Conservation (phyloP, 2,113 vertebrate genomes). For the Sclerurus mexicanus region DNA sequence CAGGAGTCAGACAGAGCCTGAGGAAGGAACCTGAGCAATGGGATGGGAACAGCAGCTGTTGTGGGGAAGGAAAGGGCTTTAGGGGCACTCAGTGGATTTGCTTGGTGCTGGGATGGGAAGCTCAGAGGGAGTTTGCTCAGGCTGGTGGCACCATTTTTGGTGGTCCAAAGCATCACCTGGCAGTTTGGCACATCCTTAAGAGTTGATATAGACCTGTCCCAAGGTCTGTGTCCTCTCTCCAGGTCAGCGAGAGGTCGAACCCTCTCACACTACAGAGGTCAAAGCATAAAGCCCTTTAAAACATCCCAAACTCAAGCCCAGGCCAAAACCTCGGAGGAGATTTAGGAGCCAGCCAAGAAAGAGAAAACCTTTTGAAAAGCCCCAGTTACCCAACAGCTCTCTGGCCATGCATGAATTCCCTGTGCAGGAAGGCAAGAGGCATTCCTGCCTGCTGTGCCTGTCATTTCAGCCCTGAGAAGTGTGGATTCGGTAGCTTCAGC, state of each 20-base stretch:
- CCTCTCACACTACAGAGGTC: neutral
- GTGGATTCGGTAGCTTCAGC: neutral
- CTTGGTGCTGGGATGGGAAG: neutral
- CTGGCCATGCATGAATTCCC: neutral
- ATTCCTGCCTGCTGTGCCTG: neutral
- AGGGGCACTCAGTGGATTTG: accelerated
- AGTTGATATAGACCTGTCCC: neutral
- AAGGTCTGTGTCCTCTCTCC: neutral
- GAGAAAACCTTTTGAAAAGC: neutral
- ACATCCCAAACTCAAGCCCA: neutral
- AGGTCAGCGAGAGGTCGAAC: neutral
- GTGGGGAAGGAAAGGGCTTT: neutral
- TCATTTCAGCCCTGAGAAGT: neutral
- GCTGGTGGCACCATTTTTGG: neutral
- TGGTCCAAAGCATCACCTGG: neutral
- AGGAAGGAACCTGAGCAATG: accelerated
- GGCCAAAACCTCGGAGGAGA: neutral
- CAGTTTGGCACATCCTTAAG: neutral
- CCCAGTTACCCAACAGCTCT: neutral
- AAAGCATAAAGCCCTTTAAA: neutral
- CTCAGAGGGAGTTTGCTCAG: neutral
- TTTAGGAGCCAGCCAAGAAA: neutral
- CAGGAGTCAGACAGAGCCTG: neutral
- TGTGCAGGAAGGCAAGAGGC: neutral
- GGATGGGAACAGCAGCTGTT: neutral